These are phyloP conservation scores for Rhamnusium bicolor DNA, from an alignment of 2,888 invertebrate genomes.

Conservation along the genomic window DNA sequence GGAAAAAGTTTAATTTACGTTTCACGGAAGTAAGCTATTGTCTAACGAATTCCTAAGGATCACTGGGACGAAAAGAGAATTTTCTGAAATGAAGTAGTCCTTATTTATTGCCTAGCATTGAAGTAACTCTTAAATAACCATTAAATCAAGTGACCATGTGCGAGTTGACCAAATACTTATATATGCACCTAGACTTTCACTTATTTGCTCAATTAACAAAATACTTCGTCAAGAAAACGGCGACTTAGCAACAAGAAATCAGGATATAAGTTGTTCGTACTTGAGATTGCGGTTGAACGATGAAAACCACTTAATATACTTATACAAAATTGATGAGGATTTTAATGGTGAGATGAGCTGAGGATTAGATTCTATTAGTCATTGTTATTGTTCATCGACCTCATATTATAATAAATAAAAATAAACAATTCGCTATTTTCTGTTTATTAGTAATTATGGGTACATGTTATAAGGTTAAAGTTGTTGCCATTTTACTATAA, in stretches of 20 bases:
- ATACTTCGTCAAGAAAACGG: neutral
- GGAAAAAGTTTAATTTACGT: neutral
- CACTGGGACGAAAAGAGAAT: neutral
- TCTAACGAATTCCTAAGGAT: neutral
- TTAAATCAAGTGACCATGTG: conserved; percentile 36
- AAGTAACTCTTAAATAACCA: conserved; percentile 16
- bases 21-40: neutral
- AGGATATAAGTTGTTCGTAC: conserved; percentile 13
- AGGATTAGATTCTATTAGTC: conserved; percentile 11
- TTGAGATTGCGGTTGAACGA: neutral
- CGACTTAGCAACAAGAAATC: conserved; percentile 13
- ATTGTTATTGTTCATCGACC: conserved; percentile 21
- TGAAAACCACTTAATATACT: conserved; percentile 7
- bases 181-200: conserved; percentile 37
- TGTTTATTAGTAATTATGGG: neutral
- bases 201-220: conserved; percentile 35
- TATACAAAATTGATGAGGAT: neutral
- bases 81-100: neutral
- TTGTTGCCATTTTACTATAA: neutral
- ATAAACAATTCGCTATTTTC: neutral
- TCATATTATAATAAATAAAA: conserved; percentile 8
- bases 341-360: neutral
- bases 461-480: neutral
- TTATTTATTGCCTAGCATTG: neutral
- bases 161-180: conserved; percentile 33